Base-by-base conservation (phyloP, 2,113 vertebrate genomes). In the Choloepus hoffmanni region DNA sequence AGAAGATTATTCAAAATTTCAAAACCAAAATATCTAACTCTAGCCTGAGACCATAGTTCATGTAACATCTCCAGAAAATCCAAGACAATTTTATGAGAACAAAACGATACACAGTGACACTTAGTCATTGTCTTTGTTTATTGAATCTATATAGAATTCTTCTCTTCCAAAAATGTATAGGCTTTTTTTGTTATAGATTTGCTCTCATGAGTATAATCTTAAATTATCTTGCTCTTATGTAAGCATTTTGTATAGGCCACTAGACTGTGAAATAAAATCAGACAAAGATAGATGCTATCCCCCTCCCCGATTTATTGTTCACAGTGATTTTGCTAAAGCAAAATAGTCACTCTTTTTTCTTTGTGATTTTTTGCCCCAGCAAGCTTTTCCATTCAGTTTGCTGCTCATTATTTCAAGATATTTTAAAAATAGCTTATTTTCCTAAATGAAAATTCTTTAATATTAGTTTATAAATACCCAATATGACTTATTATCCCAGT, bases 181-280 rank as follows among this genome's bases (percentile, higher is more conserved):
- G 74, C 12, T 63, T 81, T 82, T 91, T 94, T 95, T 19, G n/a
- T 65, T 68, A 33, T 13, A 92, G 14, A 72, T 92, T 89, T 81
- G 0, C n/a, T 94, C 5, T 77, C 19, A 48, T 81, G 62, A 94
- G 55, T 92, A 83, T 95, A 85, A 68, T 88, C 77, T 77, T 65
- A 84, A 85, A 78, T 94, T 87, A 7, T 33, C 18, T 73, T 85
- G 43, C 45, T 83, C 30, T 78, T 82, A 45, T 48, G 33, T 33
- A 74, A 43, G 48, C 50, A 91, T 93, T 62, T 91, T 92, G 84
- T 78, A 62, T 73, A 93, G 48, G 68, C 36, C 73, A 86, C 62
- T 86, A 93, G 83, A 83, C 50, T 92, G 23, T 85, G 67, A 97
- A 79, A 67, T 93, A 86, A 95, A 86, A 83, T 78, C 33, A 70